Evolutionary conservation across 2,888 invertebrate species (phyloP).

Genomic region (Cheilosia grossa): DNA sequence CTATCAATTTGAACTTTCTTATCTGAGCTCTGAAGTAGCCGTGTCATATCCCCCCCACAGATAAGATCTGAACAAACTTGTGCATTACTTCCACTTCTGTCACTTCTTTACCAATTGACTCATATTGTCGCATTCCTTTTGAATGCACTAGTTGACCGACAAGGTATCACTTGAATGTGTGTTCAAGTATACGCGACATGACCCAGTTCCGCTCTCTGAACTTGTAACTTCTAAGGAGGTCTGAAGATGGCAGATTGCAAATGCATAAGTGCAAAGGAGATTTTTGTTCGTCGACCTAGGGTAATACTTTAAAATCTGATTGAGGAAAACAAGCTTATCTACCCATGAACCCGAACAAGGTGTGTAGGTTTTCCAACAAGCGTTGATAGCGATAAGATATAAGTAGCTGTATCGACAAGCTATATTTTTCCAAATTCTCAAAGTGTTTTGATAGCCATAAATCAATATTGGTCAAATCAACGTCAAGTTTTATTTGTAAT

Average conservation of each 20-base stretch:
- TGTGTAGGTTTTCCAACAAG: not conserved
- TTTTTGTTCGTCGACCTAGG: constrained; percentile 39
- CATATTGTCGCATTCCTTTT: constrained; percentile 6
- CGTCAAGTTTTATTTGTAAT: constrained; percentile 58
- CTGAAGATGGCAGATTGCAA: not conserved
- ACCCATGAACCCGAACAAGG: not conserved
- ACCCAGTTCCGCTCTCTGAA: constrained; percentile 40
- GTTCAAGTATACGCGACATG: constrained; percentile 19
- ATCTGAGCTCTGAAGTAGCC: constrained; percentile 47
- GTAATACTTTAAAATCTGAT: constrained; percentile 50
- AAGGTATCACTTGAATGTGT: constrained; percentile 22
- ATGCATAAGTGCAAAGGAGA: not conserved
- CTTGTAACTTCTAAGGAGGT: not conserved
- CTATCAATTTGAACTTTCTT: constrained; percentile 23
- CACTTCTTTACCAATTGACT: constrained; percentile 17
- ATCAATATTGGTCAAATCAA: constrained; percentile 71
- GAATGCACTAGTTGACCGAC: not conserved
- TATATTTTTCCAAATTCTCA: not conserved
- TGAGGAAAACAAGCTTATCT: not conserved
- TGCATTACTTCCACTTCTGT: not conserved
- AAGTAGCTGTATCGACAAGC: not conserved
- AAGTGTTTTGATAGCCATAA: constrained; percentile 45
- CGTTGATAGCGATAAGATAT: constrained; percentile 13
- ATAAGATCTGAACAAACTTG: constrained; percentile 28
- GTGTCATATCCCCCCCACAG: constrained; percentile 31